Conservation (phyloP, 2,888 invertebrate genomes). For the Cheilosia impressa region DNA sequence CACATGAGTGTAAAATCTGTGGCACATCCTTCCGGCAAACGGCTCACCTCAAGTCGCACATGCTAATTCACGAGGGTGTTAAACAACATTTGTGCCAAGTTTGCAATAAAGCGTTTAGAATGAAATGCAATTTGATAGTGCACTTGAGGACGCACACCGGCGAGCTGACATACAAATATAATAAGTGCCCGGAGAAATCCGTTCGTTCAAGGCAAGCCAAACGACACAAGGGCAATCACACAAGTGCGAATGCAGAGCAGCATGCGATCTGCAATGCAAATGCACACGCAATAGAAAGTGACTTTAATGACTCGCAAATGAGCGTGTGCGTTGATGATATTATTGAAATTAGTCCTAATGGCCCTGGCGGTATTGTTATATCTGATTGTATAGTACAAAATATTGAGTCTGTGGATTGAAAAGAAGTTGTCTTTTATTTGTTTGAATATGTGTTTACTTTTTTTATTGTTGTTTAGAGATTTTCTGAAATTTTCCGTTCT, state of each 20-base stretch:
- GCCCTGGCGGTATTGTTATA: constrained; percentile 10
- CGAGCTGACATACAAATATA: constrained; percentile 76
- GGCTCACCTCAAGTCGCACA: constrained; percentile 76
- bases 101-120: constrained; percentile 76
- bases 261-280: neutral
- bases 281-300: constrained; percentile 17
- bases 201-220: constrained; percentile 68
- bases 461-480: neutral
- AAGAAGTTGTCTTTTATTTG: neutral
- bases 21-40: constrained; percentile 75
- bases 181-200: constrained; percentile 75
- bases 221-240: constrained; percentile 64
- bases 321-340: constrained; percentile 45
- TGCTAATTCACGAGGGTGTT: constrained; percentile 74
- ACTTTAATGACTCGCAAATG: constrained; percentile 41
- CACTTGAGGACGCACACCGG: constrained; percentile 76
- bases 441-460: neutral
- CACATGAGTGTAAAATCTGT: constrained; percentile 77
- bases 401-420: neutral
- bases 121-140: constrained; percentile 68
- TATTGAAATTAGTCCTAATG: constrained; percentile 21
- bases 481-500: neutral
- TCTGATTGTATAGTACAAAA: constrained; percentile 26
- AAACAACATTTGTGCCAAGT: constrained; percentile 73
- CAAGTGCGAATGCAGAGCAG: neutral